phyloP scores from a whole-genome alignment of 2,888 invertebrate species.

The Bembecia ichneumoniformis region DNA sequence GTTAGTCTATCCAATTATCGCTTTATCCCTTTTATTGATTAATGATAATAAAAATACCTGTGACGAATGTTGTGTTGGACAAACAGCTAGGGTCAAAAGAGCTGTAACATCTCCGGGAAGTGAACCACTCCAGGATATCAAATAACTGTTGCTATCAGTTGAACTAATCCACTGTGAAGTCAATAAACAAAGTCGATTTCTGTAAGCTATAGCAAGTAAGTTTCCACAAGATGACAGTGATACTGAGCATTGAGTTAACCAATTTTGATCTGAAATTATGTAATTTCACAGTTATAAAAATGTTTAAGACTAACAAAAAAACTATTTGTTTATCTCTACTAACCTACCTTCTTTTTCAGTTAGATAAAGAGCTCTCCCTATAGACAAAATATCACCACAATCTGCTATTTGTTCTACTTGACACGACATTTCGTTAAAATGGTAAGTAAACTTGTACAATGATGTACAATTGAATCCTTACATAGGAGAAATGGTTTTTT shows the following conservation, averaged over 20 bases:
- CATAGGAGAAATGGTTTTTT: too few species aligned
- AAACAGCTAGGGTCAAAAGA: constrained; percentile 49
- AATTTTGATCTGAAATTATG: constrained; percentile 48
- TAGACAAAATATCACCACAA: constrained; percentile 72
- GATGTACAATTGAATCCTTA: too few species aligned
- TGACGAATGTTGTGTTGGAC: constrained; percentile 58
- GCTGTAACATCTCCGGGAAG: constrained; percentile 49
- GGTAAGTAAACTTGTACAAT: neutral
- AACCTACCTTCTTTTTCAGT: constrained; percentile 58
- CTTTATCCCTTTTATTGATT: too few species aligned
- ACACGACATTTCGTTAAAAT: constrained; percentile 49
- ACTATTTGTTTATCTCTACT: neutral
- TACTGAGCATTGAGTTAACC: constrained; percentile 56
- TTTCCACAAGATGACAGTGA: constrained; percentile 61
- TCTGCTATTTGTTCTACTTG: constrained; percentile 76
- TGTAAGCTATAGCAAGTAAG: constrained; percentile 50
- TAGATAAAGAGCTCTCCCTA: constrained; percentile 72
- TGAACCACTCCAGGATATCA: constrained; percentile 64
- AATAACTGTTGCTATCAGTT: constrained; percentile 50
- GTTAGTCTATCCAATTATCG: too few species aligned
- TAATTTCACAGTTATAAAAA: neutral
- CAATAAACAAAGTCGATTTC: constrained; percentile 50
- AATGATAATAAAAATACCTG: constrained; percentile 32
- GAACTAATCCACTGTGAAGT: constrained; percentile 63
- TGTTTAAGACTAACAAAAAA: neutral